phyloP scores from a whole-genome alignment of 2,797 vertebrate species.

The Bradypus variegatus region DNA sequence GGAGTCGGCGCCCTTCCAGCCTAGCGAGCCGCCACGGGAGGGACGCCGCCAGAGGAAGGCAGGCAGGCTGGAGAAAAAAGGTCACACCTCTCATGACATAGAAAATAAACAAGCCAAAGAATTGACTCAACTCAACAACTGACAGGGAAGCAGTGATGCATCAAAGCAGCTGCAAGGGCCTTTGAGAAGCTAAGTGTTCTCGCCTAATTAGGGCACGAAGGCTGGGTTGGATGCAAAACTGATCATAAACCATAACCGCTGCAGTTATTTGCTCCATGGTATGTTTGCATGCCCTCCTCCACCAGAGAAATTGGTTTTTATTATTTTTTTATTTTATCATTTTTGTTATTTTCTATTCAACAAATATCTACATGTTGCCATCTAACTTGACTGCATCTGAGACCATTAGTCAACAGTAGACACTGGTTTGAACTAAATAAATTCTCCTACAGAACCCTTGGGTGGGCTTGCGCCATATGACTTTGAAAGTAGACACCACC shows the following conservation, averaged over 20 bases:
- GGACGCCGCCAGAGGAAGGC: too few relatives aligned
- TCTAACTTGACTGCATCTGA: neutral
- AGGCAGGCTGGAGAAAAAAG: neutral
- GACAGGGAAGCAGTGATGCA: neutral
- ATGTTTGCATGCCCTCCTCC: too few relatives aligned
- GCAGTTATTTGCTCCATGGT: too few relatives aligned
- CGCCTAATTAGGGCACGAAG: rapidly evolving
- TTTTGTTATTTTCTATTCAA: neutral
- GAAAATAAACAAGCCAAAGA: neutral
- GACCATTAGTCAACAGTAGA: neutral
- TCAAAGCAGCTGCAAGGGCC: rapidly evolving
- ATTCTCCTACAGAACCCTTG: too few relatives aligned
- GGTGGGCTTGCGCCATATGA: rapidly evolving
- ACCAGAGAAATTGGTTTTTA: too few relatives aligned
- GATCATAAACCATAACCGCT: too few relatives aligned
- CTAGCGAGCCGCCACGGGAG: too few relatives aligned
- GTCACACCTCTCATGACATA: neutral
- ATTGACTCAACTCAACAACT: neutral
- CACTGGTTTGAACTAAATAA: neutral
- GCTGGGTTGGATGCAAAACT: neutral
- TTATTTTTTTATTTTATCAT: too few relatives aligned
- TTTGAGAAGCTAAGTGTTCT: neutral
- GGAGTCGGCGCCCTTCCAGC: too few relatives aligned
- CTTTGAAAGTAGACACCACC: neutral
- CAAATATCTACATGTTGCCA: neutral